Percentiles rank a stretch among this genome's conserved stretches.
Evolutionary conservation across 2,888 invertebrate genomes (phyloP).

Genomic region (Seladonia tumulorum): DNA sequence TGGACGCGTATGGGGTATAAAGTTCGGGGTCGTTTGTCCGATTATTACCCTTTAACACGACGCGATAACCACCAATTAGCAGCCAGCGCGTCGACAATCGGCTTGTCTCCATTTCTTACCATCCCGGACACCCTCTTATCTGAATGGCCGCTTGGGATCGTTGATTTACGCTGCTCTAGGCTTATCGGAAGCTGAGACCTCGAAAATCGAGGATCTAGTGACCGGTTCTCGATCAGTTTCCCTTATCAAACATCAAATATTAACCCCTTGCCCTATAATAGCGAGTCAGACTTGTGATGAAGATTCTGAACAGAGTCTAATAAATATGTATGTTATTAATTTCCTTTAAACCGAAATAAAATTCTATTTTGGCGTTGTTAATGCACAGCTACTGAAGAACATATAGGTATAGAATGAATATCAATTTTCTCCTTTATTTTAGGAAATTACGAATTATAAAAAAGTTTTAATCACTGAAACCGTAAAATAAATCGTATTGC

Average conservation of each 20-base stretch:
- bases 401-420: no score
- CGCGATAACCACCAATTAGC: slow-evolving; percentile 31
- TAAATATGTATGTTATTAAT: no score
- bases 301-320: no score
- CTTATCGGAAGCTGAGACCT: not conserved
- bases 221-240: not conserved
- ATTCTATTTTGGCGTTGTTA: no score
- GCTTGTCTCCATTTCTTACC: slow-evolving; percentile 10
- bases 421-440: no score
- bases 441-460: no score
- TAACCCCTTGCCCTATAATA: no score
- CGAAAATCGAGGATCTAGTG: not conserved
- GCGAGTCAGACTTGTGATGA: no score
- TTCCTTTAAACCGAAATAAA: no score
- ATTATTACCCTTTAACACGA: slow-evolving; percentile 6
- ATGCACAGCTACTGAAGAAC: no score
- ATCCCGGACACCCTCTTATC: slow-evolving; percentile 7
- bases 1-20: slow-evolving; percentile 18
- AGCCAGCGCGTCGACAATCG: not conserved
- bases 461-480: no score
- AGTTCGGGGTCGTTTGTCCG: slow-evolving; percentile 29
- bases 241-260: not conserved
- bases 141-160: not conserved
- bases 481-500: no score
- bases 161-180: not conserved